phyloP scores from a whole-genome alignment of 1,140 invertebrate species.

The Drosophila repletoides region DNA sequence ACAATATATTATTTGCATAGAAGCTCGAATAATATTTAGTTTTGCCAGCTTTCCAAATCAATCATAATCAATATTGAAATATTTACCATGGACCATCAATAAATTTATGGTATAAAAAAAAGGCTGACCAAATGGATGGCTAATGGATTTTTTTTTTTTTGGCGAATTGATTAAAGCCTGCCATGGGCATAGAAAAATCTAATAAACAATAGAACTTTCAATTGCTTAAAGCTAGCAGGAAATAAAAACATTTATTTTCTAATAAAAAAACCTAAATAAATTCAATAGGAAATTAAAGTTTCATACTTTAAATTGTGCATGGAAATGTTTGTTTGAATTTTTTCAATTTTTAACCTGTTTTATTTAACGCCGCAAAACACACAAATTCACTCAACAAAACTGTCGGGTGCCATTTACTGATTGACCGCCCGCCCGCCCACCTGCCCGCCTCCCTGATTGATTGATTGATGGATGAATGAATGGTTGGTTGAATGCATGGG shows the following conservation, averaged over 20 bases:
- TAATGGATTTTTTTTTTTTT: too few relatives aligned
- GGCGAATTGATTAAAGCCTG: background rate
- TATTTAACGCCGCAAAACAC: constrained; percentile 38
- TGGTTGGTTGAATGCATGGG: background rate
- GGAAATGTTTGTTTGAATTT: background rate
- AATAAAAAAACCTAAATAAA: too few relatives aligned
- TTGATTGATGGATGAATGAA: constrained; percentile 41
- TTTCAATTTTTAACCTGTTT: background rate
- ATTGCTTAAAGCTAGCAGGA: too few relatives aligned
- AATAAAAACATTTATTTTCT: too few relatives aligned
- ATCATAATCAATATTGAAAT: constrained; percentile 69
- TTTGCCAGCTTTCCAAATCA: constrained; percentile 55
- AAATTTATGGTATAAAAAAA: too few relatives aligned
- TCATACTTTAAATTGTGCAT: too few relatives aligned
- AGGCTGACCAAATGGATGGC: constrained; percentile 11
- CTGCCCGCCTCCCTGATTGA: too few relatives aligned
- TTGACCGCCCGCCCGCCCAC: too few relatives aligned
- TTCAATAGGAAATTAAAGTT: too few relatives aligned
- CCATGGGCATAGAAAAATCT: background rate
- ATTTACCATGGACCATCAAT: too few relatives aligned
- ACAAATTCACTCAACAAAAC: constrained; percentile 63
- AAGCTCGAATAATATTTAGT: constrained; percentile 52
- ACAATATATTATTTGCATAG: constrained; percentile 22
- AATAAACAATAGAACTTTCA: constrained; percentile 10
- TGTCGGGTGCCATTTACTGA: constrained; percentile 21